Evolutionary conservation across 2,113 vertebrate genomes (phyloP).

Genomic region (Cricetomys ansorgei): DNA sequence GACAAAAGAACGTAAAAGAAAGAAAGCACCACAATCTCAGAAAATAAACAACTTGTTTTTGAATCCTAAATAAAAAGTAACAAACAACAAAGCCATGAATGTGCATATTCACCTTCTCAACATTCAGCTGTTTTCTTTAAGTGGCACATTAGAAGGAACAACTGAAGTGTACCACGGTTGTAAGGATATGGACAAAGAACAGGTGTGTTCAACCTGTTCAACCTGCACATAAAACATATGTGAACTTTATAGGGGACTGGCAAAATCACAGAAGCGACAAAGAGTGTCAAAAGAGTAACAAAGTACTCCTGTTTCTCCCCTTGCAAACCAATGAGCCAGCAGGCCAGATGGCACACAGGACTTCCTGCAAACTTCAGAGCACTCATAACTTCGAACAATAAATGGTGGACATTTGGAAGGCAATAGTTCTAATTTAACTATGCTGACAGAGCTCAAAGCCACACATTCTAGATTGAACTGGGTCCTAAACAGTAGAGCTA

Average conservation of each 20-base stretch:
- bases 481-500: rapidly evolving
- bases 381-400: not conserved
- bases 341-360: no score
- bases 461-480: rapidly evolving
- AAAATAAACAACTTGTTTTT: not conserved
- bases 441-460: not conserved
- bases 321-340: not conserved
- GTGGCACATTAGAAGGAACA: not conserved
- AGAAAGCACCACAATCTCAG: not conserved
- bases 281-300: rapidly evolving
- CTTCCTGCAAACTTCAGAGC: not conserved
- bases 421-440: not conserved
- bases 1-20: no score
- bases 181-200: not conserved
- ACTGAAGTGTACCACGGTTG: no score
- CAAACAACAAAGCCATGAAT: not conserved
- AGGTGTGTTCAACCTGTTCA: no score
- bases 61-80: not conserved
- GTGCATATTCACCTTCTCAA: not conserved
- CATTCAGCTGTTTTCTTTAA: not conserved
- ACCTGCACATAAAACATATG: no score
- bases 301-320: no score
- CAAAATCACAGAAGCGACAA: not conserved
- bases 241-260: rapidly evolving
- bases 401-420: rapidly evolving